phyloP scores from a whole-genome alignment of 2,888 invertebrate genomes.

The Xanthostigma xanthostigma region DNA sequence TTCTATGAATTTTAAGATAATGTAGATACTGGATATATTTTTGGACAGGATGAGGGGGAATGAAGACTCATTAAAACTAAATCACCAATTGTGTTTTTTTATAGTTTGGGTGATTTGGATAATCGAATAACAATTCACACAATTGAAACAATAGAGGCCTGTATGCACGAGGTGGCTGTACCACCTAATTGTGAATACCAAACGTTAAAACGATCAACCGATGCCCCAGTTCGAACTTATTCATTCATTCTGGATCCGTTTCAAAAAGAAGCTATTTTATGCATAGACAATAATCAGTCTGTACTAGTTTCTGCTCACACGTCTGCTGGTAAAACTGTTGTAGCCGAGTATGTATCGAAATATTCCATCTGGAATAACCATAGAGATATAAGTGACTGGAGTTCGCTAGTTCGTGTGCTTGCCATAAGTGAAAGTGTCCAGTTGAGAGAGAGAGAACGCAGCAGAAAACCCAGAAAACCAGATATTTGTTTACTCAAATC shows the following conservation, averaged over 20 bases:
- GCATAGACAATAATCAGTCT: conserved; percentile 95
- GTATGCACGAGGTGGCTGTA: conserved; percentile 91
- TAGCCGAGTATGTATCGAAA: conserved; percentile 87
- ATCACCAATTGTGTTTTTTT: conserved; percentile 16
- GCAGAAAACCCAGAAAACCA: too few species aligned
- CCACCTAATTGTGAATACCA: conserved; percentile 76
- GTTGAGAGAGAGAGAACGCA: too few species aligned
- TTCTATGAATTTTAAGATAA: too few species aligned
- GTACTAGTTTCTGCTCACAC: conserved; percentile 98
- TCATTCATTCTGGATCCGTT: conserved; percentile 93
- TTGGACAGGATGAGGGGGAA: neutral
- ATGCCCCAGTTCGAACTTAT: conserved; percentile 80
- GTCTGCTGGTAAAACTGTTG: conserved; percentile 98
- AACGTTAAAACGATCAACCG: conserved; percentile 36
- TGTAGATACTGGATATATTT: too few species aligned
- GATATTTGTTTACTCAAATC: too few species aligned
- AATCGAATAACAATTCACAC: conserved; percentile 77
- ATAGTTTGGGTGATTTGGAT: conserved; percentile 56
- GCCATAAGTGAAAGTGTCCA: too few species aligned
- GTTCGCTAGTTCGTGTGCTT: too few species aligned
- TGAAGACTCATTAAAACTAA: neutral
- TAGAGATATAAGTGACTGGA: too few species aligned
- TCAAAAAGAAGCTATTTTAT: conserved; percentile 90
- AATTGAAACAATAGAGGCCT: conserved; percentile 81
- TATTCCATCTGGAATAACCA: too few species aligned